Base-by-base conservation (phyloP, 2,888 invertebrate species). In the Nephrocerus scutellatus region DNA sequence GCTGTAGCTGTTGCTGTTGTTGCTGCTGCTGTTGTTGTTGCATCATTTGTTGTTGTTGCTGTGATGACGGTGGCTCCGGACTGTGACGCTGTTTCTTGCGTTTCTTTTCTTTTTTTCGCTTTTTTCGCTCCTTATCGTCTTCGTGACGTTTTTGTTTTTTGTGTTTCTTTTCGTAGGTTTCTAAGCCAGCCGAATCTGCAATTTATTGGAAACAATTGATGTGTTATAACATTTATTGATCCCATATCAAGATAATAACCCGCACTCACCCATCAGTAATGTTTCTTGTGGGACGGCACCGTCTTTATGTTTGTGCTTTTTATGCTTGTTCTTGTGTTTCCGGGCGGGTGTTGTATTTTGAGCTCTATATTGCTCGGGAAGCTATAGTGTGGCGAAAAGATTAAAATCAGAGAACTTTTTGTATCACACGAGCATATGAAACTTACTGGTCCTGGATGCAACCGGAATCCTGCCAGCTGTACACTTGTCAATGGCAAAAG, bases 321-420 rank as follows among this genome's bases (percentile, higher is more conserved):
- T 92, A 65, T 93, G 92, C 67, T 92, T 91, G 62, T 89, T 92
- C 71, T 92, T 92, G 62, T 92, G 92, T 70, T 90, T 87, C 65
- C 89, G 88, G 58, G 87, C 86, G 47, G 92, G 90, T 48, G 87
- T 81, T 57, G 90, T 87, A 71, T 85, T 92, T 57, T 91, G 82
- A 66, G 90, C 85, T 51, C 93, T 80, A 70, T 92, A 93, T 68
- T 95, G 93, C 68, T 95, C 95, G 13, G 95, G 95, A 51, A 95
- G 72, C 76, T 86, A 57, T 13, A 69, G 46, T 30, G 51, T 47
- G 56, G 12, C 22, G 3, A 19, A 28, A 14, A 35, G 28, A 16
- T 20, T 34, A 35, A 14, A 44, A 14, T 23, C 28, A 24, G 13
- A 22, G n/a, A n/a, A n/a, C n/a, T n/a, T n/a, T n/a, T n/a, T n/a